Evolutionary conservation across 2,888 invertebrate genomes (phyloP).

Genomic region (Dasysyrphus albostriatus): DNA sequence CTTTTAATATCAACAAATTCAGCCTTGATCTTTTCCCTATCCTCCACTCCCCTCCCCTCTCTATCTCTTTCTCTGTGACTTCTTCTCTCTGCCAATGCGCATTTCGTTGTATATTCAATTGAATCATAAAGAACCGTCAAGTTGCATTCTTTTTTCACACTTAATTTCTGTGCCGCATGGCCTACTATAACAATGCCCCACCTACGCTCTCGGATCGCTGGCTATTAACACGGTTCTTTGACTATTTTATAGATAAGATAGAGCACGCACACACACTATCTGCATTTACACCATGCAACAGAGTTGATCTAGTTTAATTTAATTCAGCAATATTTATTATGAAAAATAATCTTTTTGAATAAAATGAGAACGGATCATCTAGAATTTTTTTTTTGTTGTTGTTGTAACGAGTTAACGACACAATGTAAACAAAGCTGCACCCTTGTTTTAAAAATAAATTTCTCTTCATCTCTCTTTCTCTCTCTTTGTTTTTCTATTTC

Average conservation of each 20-base stretch:
- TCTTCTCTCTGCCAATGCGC: constrained; percentile 13
- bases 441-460: constrained; percentile 69
- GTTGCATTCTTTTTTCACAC: background rate
- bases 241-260: constrained; percentile 26
- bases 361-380: constrained; percentile 37
- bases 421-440: constrained; percentile 69
- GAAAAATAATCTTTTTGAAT: constrained; percentile 37
- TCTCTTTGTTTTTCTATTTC: background rate
- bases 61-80: constrained; percentile 17
- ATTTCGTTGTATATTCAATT: constrained; percentile 41
- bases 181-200: constrained; percentile 45
- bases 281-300: background rate
- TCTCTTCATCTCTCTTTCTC: background rate
- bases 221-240: constrained; percentile 50
- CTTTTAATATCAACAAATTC: constrained; percentile 45
- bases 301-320: constrained; percentile 56
- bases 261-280: constrained; percentile 11
- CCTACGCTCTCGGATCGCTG: background rate
- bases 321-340: constrained; percentile 44
- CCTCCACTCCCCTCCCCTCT: background rate
- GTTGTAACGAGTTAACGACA: background rate
- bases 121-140: constrained; percentile 44
- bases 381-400: background rate
- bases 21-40: constrained; percentile 68
- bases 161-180: constrained; percentile 11